These are phyloP conservation scores for Balearica regulorum DNA, from an alignment of 2,797 vertebrate species.

Conservation along the genomic window DNA sequence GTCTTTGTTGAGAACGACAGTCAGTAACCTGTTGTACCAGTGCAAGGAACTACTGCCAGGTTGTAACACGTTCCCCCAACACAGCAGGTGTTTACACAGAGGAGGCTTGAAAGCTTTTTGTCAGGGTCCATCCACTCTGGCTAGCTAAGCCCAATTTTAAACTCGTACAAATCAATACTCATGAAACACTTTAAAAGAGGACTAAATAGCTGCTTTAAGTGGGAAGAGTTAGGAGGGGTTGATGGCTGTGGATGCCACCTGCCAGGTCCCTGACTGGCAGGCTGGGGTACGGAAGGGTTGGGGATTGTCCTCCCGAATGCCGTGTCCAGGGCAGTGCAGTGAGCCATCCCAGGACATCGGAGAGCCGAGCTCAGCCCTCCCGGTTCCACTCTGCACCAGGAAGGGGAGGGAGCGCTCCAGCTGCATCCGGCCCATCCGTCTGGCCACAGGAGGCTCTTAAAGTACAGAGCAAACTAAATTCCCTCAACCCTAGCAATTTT, in stretches of 20 bases:
- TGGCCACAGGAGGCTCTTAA: slow-evolving; percentile 11
- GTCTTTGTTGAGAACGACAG: not conserved
- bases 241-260: not conserved
- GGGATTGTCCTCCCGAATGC: not conserved
- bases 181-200: not conserved
- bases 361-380: accelerated
- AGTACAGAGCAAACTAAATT: slow-evolving; percentile 24
- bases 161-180: not conserved
- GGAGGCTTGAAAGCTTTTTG: not conserved
- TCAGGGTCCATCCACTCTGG: not conserved
- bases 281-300: not conserved
- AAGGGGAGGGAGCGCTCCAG: not conserved
- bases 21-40: not conserved
- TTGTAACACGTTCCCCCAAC: not conserved
- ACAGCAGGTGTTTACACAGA: not conserved
- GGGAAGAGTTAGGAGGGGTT: not conserved
- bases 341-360: not conserved
- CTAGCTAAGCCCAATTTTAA: not conserved
- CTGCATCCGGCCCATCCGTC: not conserved
- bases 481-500: slow-evolving; percentile 18
- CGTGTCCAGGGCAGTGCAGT: not conserved
- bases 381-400: not conserved
- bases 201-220: not conserved
- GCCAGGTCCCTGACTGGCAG: not conserved
- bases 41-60: not conserved